Base-by-base conservation (phyloP, 2,113 vertebrate genomes). In the Lucifuga dentata region DNA sequence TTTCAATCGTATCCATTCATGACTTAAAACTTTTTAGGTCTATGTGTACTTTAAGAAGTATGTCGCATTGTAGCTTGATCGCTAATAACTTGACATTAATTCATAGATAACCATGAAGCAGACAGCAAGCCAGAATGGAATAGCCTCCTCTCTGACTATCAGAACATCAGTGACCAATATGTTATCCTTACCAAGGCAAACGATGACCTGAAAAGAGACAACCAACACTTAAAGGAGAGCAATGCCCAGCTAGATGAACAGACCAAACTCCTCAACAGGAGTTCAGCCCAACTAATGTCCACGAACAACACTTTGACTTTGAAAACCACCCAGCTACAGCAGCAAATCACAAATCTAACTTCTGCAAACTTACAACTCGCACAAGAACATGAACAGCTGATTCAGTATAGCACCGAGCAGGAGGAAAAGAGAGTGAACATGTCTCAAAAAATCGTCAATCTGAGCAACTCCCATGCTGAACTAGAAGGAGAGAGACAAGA, bases 101-200 rank as follows among this genome's bases (percentile, higher is more conserved):
- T 23, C 59, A 23, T 49, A 81, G 82, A 78, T 69, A n/a, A 16
- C 44, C 38, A 11, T 0, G 19, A 43, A 33, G 49, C 63, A 29
- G 52, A 66, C 29, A 21, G 21, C 17, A 46, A 9, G 3, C 21
- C 60, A 3, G 38, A 43, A 5, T 50, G 62, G 57, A 44, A 20
- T 1, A 48, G 11, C 6, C 45, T 76, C 29, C 10, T 76, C 7
- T 60, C 36, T 8, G 59, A 78, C 7, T 36, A 41, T 39, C 73
- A 75, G 63, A 83, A 78, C 56, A 40, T 80, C 38, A 87, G 65
- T 2, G 41, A 58, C 9, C 20, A 45, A 24, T 35, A 39, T 61
- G 11, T 43, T 3, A 11, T 23, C 21, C 23, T 68, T 0, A 11
- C 62, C 3, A 5, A 32, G 23, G 24, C 0, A 0, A 76, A 76